Conservation (phyloP, 2,888 invertebrate genomes). For the Eretmocerus hayati region DNA sequence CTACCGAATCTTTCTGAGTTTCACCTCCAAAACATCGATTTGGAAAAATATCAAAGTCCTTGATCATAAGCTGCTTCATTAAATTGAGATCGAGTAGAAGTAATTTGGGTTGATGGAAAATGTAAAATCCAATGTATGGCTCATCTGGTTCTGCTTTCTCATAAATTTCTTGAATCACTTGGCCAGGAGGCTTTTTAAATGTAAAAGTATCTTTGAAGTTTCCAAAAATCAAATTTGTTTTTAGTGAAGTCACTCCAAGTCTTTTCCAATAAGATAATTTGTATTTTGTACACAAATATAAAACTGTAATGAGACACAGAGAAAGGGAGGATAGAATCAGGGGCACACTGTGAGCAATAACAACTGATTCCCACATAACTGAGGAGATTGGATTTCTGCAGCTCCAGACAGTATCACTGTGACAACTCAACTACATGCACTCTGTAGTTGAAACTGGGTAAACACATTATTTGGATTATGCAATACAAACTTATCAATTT, state of each 20-base stretch:
- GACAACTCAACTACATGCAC: no score
- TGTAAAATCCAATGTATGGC: constrained; percentile 47
- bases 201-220: constrained; percentile 31
- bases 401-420: no score
- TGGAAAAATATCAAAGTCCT: constrained; percentile 47
- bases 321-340: no score
- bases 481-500: no score
- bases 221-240: constrained; percentile 31
- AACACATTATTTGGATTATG: no score
- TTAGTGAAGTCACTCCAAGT: constrained; percentile 29
- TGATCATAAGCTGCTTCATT: constrained; percentile 47
- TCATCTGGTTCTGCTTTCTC: constrained; percentile 27
- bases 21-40: constrained; percentile 45
- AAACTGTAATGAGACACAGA: constrained; percentile 6
- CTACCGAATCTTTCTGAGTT: constrained; percentile 38
- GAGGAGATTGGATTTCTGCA: no score
- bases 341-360: no score
- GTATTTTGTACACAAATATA: constrained; percentile 29
- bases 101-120: constrained; percentile 46
- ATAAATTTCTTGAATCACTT: constrained; percentile 32
- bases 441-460: no score
- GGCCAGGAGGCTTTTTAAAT: constrained; percentile 29
- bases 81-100: constrained; percentile 46
- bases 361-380: no score
- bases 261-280: constrained; percentile 34